Evolutionary conservation across 2,888 invertebrate species (phyloP), one percentile per base, ranked within the genome.

Genomic region (Girardia tigrina): DNA sequence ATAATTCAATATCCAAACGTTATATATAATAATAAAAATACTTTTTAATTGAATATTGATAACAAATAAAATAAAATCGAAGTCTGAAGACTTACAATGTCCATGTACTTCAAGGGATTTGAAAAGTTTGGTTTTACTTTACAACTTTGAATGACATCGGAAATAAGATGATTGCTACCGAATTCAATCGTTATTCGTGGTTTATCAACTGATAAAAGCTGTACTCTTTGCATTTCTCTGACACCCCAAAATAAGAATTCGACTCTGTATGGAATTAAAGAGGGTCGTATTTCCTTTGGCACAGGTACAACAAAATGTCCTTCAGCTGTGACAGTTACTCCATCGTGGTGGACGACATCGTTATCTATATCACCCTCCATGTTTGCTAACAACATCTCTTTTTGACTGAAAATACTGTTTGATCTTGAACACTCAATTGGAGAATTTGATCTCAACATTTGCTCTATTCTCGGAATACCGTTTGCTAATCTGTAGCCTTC

Each of bases 121-220:
- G 80, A 80, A 79, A 86, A 86, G 80, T 86, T 86, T 4, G 85
- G 85, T 78, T 85, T 85, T 77, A 84, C 84, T 79, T 82, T 83
- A 78, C 81, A 82, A 79, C 83, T 83, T 27, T 80, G 78, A 72
- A 86, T 84, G 75, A 83, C 80, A 29, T 84, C 82, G 6, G 85
- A 86, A 73, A 82, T 82, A 20, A 86, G 79, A 8, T 85, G 81
- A 73, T 83, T 82, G 1, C 85, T 85, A 0, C 84, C 85, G 79
- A 85, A 85, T 78, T 86, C 86, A 16, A 86, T 82, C 78, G 86
- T 86, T 28, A 86, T 82, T 77, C 83, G 79, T 0, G 86, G 86
- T 70, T 83, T 81, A 77, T 86, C 85, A 14, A 86, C 85, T 1
- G 84, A 80, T 77, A 83, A 82, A 75, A 86, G 80, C 79, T 86